Conservation (phyloP, 2,888 invertebrate genomes). For the Andricus quercusramuli region DNA sequence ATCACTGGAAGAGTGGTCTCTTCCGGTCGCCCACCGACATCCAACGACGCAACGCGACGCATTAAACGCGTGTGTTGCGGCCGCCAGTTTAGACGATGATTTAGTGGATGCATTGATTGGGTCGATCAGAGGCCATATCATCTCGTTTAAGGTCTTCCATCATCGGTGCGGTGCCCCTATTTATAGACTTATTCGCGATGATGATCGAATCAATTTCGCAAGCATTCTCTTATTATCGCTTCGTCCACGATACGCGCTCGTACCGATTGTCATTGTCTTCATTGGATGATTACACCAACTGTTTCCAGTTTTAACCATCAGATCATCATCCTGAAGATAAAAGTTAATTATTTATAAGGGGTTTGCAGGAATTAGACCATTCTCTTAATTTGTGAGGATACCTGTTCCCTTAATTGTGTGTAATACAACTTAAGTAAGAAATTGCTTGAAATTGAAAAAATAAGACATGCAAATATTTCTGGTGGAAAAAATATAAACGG, state of each 20-base stretch:
- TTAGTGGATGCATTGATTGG: conserved; percentile 78
- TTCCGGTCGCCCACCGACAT: conserved; percentile 77
- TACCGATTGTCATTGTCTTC: conserved; percentile 42
- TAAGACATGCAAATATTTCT: too few species aligned
- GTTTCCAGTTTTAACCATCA: conserved; percentile 1
- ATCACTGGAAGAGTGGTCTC: conserved; percentile 77
- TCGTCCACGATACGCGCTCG: conserved; percentile 58
- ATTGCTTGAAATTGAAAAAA: too few species aligned
- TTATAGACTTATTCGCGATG: conserved; percentile 71
- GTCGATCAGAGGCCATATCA: conserved; percentile 77
- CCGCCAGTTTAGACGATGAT: conserved; percentile 78
- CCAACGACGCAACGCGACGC: conserved; percentile 54
- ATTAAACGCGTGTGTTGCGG: conserved; percentile 72
- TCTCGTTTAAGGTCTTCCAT: conserved; percentile 77
- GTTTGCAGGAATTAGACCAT: background rate
- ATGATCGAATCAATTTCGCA: conserved; percentile 75
- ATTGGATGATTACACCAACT: background rate
- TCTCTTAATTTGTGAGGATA: background rate
- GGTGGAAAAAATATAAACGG: too few species aligned
- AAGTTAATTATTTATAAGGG: too few species aligned
- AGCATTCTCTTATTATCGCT: conserved; percentile 49
- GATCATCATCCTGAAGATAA: background rate
- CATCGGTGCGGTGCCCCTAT: conserved; percentile 75
- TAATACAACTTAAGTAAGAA: too few species aligned
- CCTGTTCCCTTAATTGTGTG: too few species aligned